A percentile compares a stretch with the other conserved stretches of the same genome.
Evolutionary conservation across 2,888 invertebrate genomes (phyloP).

Genomic region (Epistrophe eligans): DNA sequence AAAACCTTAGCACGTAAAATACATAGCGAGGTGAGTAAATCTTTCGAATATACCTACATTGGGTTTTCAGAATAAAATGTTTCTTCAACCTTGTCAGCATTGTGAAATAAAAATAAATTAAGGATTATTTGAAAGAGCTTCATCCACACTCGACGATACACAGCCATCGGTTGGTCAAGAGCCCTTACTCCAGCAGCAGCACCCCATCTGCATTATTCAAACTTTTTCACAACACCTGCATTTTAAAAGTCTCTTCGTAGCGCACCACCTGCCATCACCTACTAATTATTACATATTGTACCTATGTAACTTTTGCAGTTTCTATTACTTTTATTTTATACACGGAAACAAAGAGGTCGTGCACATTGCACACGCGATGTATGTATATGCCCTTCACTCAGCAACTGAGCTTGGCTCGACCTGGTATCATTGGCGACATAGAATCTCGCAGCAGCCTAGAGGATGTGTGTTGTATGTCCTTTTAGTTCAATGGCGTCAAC

Average conservation of each 20-base stretch:
- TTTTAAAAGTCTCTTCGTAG: background rate
- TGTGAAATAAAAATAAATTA: constrained; percentile 34
- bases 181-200: background rate
- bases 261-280: background rate
- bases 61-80: background rate
- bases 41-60: too few relatives aligned
- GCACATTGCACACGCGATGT: constrained; percentile 60
- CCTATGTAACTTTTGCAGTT: constrained; percentile 61
- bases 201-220: background rate
- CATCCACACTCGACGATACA: background rate
- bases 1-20: background rate
- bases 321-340: constrained; percentile 27
- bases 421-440: constrained; percentile 53
- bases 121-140: background rate
- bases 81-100: background rate
- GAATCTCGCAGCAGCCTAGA: constrained; percentile 16
- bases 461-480: constrained; percentile 41
- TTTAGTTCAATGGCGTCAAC: constrained; percentile 42
- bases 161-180: constrained; percentile 5
- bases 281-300: constrained; percentile 71
- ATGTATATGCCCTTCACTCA: constrained; percentile 18
- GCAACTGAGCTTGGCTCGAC: constrained; percentile 5
- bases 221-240: constrained; percentile 8
- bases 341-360: constrained; percentile 20
- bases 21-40: background rate